These are phyloP conservation scores for Sebastes schlegelii DNA, from an alignment of 2,113 vertebrate genomes.

Conservation along the genomic window DNA sequence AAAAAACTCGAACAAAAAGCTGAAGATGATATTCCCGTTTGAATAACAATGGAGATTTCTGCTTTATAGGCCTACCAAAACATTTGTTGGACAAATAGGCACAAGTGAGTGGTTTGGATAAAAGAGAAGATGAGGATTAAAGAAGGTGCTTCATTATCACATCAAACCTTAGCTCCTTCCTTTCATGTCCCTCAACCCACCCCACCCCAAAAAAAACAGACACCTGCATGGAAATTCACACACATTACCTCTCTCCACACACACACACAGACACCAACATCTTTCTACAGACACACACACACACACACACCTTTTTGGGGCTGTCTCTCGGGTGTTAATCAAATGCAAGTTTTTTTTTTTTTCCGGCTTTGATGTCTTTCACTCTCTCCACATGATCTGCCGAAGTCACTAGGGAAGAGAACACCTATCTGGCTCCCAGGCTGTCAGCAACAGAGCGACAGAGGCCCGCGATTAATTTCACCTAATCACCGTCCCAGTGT, in stretches of 20 bases:
- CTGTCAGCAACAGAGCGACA: conserved; percentile 52
- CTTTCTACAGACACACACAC: conserved; percentile 2
- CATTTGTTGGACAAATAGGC: conserved; percentile 77
- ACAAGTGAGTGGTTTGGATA: conserved; percentile 58
- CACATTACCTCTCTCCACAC: conserved; percentile 43
- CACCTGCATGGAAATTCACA: conserved; percentile 56
- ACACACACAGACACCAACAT: conserved; percentile 7
- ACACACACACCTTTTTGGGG: conserved; percentile 6
- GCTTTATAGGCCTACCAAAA: conserved; percentile 48
- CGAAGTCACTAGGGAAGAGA: conserved; percentile 58
- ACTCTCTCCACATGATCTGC: conserved; percentile 48
- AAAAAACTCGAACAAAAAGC: conserved; percentile 23
- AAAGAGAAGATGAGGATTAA: conserved; percentile 69
- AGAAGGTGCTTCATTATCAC: conserved; percentile 79
- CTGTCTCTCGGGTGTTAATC: conserved; percentile 51
- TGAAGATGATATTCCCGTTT: conserved; percentile 32
- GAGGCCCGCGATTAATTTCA: conserved; percentile 63
- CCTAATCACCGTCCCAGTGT: conserved; percentile 71
- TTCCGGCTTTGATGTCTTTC: conserved; percentile 64
- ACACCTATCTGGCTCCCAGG: conserved; percentile 50
- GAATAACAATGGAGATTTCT: conserved; percentile 12
- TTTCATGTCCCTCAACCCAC: conserved; percentile 62
- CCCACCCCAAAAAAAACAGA: conserved; percentile 15
- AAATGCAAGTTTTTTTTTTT: conserved; percentile 48
- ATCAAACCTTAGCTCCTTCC: conserved; percentile 71